These are phyloP conservation scores for Leistus spinibarbis DNA, from an alignment of 2,888 invertebrate genomes.

Conservation along the genomic window DNA sequence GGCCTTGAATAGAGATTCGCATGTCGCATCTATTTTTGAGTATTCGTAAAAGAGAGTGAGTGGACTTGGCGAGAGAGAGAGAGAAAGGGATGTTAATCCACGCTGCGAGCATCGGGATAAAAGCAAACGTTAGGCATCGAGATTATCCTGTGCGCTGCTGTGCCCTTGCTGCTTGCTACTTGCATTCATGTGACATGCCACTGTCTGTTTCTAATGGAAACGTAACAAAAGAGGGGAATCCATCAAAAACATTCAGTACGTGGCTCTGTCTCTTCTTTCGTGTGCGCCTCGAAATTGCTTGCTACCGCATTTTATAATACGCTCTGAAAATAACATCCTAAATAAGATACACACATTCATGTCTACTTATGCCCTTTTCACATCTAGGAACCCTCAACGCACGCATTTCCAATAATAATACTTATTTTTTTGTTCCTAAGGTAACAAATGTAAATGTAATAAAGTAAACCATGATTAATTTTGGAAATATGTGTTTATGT, in stretches of 20 bases:
- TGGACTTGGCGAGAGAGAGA: not conserved
- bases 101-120: conserved; percentile 16
- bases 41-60: not conserved
- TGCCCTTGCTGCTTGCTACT: no score
- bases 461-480: no score
- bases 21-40: not conserved
- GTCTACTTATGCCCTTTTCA: no score
- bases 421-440: no score
- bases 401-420: no score
- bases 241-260: not conserved
- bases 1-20: no score
- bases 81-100: not conserved
- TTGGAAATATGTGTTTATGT: no score
- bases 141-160: conserved; percentile 36
- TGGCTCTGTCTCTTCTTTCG: not conserved
- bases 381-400: no score
- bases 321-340: no score
- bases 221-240: conserved; percentile 31
- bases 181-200: conserved; percentile 36
- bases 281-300: not conserved
- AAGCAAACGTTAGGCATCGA: conserved; percentile 29
- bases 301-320: not conserved
- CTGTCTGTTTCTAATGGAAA: conserved; percentile 39
- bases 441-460: no score
- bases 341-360: no score